These are phyloP conservation scores for Struthidea cinerea DNA, from an alignment of 2,113 vertebrate species.

Conservation along the genomic window DNA sequence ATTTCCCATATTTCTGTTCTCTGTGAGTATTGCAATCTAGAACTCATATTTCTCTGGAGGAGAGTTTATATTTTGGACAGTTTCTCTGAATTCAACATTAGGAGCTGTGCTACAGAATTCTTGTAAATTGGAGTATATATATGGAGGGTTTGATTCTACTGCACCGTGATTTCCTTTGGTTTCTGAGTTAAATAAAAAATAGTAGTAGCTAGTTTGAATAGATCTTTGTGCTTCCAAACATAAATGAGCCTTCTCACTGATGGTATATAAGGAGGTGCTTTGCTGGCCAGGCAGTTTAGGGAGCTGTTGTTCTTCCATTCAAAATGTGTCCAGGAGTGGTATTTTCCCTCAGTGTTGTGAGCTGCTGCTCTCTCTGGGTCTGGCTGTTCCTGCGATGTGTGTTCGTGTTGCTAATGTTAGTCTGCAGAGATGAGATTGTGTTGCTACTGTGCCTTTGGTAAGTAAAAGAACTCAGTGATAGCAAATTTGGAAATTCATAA, in stretches of 20 bases:
- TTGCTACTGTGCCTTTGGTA: neutral
- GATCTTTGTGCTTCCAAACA: neutral
- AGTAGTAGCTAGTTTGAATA: neutral
- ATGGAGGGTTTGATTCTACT: neutral
- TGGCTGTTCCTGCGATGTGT: neutral
- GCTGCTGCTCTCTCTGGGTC: neutral
- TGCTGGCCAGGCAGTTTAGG: neutral
- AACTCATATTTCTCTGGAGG: neutral
- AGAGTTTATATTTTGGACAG: neutral
- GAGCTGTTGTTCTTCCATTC: neutral
- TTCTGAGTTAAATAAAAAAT: neutral
- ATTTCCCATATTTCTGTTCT: neutral
- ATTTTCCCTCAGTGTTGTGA: neutral
- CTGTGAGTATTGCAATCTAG: neutral
- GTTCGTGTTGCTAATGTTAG: neutral
- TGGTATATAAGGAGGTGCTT: neutral
- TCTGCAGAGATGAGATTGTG: neutral
- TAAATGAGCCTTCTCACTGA: neutral
- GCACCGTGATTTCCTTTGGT: neutral
- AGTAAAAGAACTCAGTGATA: neutral
- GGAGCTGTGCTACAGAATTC: neutral
- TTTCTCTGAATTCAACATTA: neutral
- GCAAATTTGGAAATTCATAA: neutral
- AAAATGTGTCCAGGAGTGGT: neutral
- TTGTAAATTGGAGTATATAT: neutral